These are phyloP conservation scores for Orchesellides sinensis DNA, from an alignment of 2,888 invertebrate species.

Conservation along the genomic window DNA sequence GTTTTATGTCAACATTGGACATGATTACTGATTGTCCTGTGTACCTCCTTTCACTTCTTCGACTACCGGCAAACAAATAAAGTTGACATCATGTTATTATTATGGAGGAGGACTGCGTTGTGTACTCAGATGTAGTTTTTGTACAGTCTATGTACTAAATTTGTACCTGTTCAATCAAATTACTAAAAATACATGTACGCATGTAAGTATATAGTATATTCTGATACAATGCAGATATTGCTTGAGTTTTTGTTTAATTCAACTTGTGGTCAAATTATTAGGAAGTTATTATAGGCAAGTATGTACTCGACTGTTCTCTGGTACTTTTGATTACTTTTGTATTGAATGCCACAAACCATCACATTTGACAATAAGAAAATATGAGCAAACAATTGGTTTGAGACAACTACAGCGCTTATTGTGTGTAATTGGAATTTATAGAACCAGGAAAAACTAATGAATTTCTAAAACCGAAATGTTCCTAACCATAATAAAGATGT, in stretches of 20 bases:
- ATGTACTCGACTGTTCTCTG: background rate
- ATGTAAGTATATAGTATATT: too few species aligned
- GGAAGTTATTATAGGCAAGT: too few species aligned
- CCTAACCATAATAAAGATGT: conserved; percentile 2
- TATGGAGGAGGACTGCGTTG: background rate
- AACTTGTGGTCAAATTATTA: too few species aligned
- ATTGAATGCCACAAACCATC: too few species aligned
- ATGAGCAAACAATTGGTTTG: background rate
- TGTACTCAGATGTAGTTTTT: too few species aligned
- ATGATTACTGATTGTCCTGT: conserved; percentile 39
- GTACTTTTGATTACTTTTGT: conserved; percentile 17
- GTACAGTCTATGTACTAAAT: too few species aligned
- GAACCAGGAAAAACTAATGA: conserved; percentile 17
- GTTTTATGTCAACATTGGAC: conserved; percentile 57
- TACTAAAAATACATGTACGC: too few species aligned
- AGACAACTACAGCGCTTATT: background rate
- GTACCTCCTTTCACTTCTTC: conserved; percentile 1
- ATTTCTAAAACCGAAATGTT: conserved; percentile 6
- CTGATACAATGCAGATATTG: too few species aligned
- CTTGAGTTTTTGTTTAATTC: too few species aligned
- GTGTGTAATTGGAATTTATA: conserved; percentile 16
- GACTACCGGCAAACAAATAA: conserved; percentile 12
- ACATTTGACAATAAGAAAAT: background rate
- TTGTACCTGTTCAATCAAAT: too few species aligned
- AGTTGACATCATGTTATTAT: conserved; percentile 19